Evolutionary conservation across 2,113 vertebrate species (phyloP).

Genomic region (Theristicus caerulescens): DNA sequence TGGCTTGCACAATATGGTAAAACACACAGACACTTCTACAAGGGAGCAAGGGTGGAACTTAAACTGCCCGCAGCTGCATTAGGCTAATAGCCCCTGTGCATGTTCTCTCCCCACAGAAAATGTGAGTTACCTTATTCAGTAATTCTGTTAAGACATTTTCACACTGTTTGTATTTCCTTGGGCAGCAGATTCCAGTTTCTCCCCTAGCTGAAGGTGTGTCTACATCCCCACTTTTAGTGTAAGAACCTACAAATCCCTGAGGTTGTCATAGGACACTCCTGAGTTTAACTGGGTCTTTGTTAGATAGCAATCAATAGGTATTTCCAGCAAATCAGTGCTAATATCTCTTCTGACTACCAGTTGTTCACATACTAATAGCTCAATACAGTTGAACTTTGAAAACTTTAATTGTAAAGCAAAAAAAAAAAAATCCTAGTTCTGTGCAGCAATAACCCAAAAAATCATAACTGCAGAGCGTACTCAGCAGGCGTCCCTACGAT

Average conservation of each 20-base stretch:
- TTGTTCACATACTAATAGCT: neutral
- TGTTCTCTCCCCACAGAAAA: neutral
- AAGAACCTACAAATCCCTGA: neutral
- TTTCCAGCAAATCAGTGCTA: neutral
- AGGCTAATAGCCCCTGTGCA: neutral
- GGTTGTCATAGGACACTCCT: neutral
- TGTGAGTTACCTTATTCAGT: neutral
- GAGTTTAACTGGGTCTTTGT: neutral
- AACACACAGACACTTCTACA: neutral
- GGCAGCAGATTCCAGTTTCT: neutral
- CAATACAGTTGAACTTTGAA: neutral
- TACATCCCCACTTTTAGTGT: neutral
- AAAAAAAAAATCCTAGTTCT: neutral
- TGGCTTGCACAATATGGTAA: neutral
- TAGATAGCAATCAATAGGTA: neutral
- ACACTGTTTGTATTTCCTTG: neutral
- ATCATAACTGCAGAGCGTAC: neutral
- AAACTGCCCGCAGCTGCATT: neutral
- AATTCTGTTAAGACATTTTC: neutral
- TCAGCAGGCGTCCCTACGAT: neutral
- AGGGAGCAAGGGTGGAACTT: neutral
- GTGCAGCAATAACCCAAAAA: neutral
- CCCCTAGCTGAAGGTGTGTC: neutral
- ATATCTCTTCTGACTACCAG: neutral
- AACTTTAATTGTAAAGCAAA: neutral